Evolutionary conservation across 2,888 invertebrate genomes (phyloP), one percentile per base, ranked within the genome.

Genomic region (Tethea ocularis): DNA sequence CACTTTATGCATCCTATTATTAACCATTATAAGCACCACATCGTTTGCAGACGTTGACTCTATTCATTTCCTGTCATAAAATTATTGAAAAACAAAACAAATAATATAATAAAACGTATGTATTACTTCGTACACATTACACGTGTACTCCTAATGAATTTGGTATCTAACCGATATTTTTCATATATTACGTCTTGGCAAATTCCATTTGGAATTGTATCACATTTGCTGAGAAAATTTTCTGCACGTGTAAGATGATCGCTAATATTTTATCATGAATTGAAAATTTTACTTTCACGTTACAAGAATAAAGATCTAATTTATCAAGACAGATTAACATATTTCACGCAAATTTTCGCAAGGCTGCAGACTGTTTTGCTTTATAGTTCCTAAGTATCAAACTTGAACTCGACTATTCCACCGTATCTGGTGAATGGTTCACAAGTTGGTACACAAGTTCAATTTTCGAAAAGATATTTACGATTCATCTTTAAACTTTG

Each of bases 1-100:
- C 71, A 70, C 68, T 71, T 73, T 69, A 65, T 65, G 66, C 72
- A 66, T 71, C 70, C 66, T 74, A 60, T 51, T 64, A 65, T 65
- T 67, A 59, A 57, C 61, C 61, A 58, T 58, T 65, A 61, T 56
- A 61, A 69, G 7, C 38, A 38, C 38, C 38, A 60, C 59, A 60
- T 64, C 66, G 62, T 22, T 15, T 52, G 52, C 56, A 41, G 29
- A 52, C 59, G 56, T 36, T 53, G 46, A 53, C 57, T 53, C 56
- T 26, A 53, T 53, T 57, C 53, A 54, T 53, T 17, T n/a, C 20
- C 46, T 20, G 20, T n/a, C 17, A 46, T 46, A 20, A 46, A 10
- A 8, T 20, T 46, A 46, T 10, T n/a, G 17, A 41, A 24, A 15
- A 52, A 0, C 26, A 26, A 52, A 23, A 24, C 20, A n/a, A 15